Evolutionary conservation across 2,888 invertebrate species (phyloP).

Genomic region (Drosophila paramelanica): DNA sequence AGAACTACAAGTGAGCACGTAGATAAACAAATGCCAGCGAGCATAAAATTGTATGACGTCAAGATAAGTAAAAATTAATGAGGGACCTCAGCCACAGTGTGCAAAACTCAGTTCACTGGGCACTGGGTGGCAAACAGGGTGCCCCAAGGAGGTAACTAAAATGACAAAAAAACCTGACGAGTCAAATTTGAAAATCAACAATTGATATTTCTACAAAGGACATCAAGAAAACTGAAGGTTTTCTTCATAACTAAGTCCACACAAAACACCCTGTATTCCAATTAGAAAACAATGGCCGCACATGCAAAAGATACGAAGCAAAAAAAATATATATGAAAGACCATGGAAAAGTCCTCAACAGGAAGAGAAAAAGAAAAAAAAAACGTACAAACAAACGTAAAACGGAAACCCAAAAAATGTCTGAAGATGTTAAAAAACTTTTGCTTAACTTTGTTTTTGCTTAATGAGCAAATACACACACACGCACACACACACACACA

Average conservation of each 20-base stretch:
- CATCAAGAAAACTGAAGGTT: too few species aligned
- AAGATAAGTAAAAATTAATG: conserved; percentile 78
- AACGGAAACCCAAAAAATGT: conserved; percentile 75
- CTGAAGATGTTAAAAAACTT: conserved; percentile 78
- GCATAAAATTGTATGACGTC: conserved; percentile 62
- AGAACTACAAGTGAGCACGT: conserved; percentile 60
- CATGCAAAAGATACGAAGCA: conserved; percentile 34
- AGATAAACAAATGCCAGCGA: conserved; percentile 66
- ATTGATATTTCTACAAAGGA: too few species aligned
- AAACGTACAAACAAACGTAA: conserved; percentile 55
- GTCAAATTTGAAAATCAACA: too few species aligned
- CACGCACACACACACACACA: conserved; percentile 38
- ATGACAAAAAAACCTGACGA: neutral
- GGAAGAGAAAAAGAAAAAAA: conserved; percentile 29
- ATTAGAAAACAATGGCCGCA: conserved; percentile 63
- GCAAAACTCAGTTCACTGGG: conserved; percentile 47
- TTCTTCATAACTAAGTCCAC: neutral
- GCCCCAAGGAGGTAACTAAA: neutral
- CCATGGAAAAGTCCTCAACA: conserved; percentile 46
- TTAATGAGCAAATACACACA: conserved; percentile 81
- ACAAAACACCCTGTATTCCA: conserved; percentile 60
- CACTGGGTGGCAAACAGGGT: conserved; percentile 55
- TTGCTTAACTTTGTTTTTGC: conserved; percentile 82
- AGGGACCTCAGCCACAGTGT: conserved; percentile 51
- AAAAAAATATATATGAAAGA: conserved; percentile 28